A percentile compares a stretch with the other conserved stretches of the same genome.
These are phyloP conservation scores for Calonectris borealis DNA, from an alignment of 2,113 vertebrate genomes.

Conservation along the genomic window DNA sequence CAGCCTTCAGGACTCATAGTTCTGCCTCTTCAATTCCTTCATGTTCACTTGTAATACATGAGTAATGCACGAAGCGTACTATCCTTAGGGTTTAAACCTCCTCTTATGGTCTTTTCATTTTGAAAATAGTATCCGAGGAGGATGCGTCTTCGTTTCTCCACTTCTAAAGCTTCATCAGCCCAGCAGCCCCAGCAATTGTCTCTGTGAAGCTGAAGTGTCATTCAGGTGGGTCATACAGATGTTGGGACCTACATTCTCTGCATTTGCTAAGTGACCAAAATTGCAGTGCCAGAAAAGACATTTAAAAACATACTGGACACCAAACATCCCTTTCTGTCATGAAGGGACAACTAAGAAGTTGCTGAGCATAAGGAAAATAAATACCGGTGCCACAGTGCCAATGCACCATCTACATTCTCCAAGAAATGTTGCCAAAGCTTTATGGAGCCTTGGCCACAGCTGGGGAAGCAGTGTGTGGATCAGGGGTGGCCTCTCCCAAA, in stretches of 20 bases:
- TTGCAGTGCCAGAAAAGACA: neutral
- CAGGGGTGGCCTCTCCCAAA: neutral
- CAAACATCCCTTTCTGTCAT: neutral
- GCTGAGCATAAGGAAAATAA: neutral
- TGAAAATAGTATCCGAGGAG: neutral
- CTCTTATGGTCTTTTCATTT: neutral
- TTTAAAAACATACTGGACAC: neutral
- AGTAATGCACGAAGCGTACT: neutral
- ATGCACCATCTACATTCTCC: neutral
- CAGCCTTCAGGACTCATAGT: neutral
- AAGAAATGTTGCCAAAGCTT: neutral
- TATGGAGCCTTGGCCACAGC: neutral
- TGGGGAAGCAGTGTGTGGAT: neutral
- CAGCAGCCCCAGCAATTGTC: accelerated
- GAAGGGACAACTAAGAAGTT: neutral
- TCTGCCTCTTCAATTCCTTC: neutral
- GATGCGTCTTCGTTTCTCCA: neutral
- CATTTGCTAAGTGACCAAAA: neutral
- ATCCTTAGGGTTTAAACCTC: neutral
- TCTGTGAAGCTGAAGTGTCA: neutral
- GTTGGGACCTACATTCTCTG: neutral
- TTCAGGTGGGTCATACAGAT: neutral
- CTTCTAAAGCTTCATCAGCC: neutral
- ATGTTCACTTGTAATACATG: neutral
- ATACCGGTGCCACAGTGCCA: neutral